Conservation (phyloP, 2,797 vertebrate genomes). For the Sebastes vulpes region DNA sequence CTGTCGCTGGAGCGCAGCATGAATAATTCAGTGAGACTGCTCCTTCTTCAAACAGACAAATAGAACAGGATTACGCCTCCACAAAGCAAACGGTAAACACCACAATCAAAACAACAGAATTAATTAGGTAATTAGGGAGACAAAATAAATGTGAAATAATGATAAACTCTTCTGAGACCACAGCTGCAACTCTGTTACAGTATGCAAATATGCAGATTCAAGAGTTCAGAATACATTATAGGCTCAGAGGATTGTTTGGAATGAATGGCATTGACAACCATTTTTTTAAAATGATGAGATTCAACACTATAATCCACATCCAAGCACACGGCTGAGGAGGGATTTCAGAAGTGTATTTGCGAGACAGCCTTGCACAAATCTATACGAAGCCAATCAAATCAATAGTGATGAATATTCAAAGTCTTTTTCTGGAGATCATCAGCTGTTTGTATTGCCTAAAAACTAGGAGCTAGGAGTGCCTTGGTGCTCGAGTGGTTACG, state of each 20-base stretch:
- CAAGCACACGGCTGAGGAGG: conserved; percentile 61
- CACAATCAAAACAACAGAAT: conserved; percentile 91
- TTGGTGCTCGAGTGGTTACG: not conserved
- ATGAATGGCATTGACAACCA: conserved; percentile 69
- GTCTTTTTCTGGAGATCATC: conserved; percentile 33
- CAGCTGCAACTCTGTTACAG: conserved; percentile 83
- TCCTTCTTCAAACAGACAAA: conserved; percentile 91
- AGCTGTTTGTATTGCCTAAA: conserved; percentile 26
- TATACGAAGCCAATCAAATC: conserved; percentile 64
- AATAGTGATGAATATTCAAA: conserved; percentile 58
- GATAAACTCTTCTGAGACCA: conserved; percentile 86
- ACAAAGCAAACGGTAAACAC: conserved; percentile 89
- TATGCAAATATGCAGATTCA: conserved; percentile 83
- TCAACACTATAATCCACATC: conserved; percentile 66
- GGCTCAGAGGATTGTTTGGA: conserved; percentile 73
- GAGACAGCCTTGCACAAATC: conserved; percentile 49
- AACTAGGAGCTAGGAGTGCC: not conserved
- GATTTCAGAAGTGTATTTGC: conserved; percentile 72
- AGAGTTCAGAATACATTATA: conserved; percentile 78
- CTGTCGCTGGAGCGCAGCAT: conserved; percentile 83
- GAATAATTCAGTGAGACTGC: conserved; percentile 88
- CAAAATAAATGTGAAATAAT: conserved; percentile 92
- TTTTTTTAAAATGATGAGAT: conserved; percentile 69
- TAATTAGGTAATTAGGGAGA: conserved; percentile 91
- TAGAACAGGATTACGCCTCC: conserved; percentile 88